Conservation (phyloP, 1,140 invertebrate species). For the Leptoteleia sp. region DNA sequence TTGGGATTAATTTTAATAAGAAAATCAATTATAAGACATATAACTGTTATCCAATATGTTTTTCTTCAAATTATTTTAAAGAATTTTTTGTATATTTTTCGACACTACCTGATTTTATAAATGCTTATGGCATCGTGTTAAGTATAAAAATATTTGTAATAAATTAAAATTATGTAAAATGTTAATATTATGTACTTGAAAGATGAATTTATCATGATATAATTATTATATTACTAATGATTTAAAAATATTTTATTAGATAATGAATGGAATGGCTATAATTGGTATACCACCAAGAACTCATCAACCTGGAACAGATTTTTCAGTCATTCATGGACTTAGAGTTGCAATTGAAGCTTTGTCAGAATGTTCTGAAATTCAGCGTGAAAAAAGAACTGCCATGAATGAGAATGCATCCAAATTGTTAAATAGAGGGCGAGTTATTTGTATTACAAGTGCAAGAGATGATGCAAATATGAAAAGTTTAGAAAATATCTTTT, state of each 20-base stretch:
- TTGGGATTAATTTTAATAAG: too few species aligned
- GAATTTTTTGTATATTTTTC: too few species aligned
- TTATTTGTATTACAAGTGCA: conserved; percentile 92
- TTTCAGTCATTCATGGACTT: conserved; percentile 91
- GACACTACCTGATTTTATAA: too few species aligned
- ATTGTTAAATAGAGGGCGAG: conserved; percentile 87
- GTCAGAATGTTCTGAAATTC: conserved; percentile 89
- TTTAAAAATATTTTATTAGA: conserved; percentile 80
- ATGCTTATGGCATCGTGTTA: too few species aligned
- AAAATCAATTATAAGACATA: too few species aligned
- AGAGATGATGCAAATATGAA: conserved; percentile 91
- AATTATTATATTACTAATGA: too few species aligned
- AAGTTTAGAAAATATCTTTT: conserved; percentile 91
- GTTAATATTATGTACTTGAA: too few species aligned
- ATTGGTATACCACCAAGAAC: conserved; percentile 85
- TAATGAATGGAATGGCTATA: conserved; percentile 87
- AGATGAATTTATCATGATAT: background rate
- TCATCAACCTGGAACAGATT: conserved; percentile 82
- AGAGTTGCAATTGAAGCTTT: conserved; percentile 92
- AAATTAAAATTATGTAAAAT: too few species aligned
- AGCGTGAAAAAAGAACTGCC: conserved; percentile 83
- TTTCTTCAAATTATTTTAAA: too few species aligned
- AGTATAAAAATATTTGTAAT: too few species aligned
- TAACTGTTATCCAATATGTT: too few species aligned
- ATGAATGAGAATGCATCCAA: conserved; percentile 83